Conservation (phyloP, 2,797 vertebrate genomes). For the Sebastolobus altivelis region DNA sequence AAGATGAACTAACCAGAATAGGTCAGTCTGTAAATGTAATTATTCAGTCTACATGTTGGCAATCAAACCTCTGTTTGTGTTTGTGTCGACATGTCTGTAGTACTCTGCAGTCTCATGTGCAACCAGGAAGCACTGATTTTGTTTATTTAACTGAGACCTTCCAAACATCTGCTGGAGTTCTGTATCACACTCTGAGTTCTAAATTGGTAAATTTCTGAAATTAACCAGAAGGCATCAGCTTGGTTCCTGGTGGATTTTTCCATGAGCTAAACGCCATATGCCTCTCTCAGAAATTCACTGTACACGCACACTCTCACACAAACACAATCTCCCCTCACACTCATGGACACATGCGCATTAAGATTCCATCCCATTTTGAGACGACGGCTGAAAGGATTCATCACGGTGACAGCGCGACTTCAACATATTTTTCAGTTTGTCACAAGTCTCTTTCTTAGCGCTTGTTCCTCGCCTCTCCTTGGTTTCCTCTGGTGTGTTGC, state of each 20-base stretch:
- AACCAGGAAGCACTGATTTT: conserved; percentile 32
- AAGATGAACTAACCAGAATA: neutral
- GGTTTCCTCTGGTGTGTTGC: conserved; percentile 70
- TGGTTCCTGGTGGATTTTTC: conserved; percentile 71
- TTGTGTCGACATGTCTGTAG: conserved; percentile 14
- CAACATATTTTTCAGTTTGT: conserved; percentile 75
- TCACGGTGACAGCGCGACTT: conserved; percentile 69
- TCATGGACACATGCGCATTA: conserved; percentile 46
- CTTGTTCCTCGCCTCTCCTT: conserved; percentile 66
- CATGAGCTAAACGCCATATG: conserved; percentile 76
- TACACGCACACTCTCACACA: conserved; percentile 16
- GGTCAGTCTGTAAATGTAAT: neutral
- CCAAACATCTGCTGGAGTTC: conserved; percentile 68
- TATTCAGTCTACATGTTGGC: neutral
- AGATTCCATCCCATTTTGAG: conserved; percentile 65
- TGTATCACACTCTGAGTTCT: conserved; percentile 68
- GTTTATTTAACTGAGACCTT: conserved; percentile 49
- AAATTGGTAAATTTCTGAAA: conserved; percentile 77
- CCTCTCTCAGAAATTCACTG: conserved; percentile 57
- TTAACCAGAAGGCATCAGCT: conserved; percentile 78
- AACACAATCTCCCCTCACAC: conserved; percentile 41
- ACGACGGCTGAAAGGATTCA: conserved; percentile 71
- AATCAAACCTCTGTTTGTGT: conserved; percentile 14
- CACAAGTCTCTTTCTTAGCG: conserved; percentile 71
- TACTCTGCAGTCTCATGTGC: conserved; percentile 29